Base-by-base conservation (phyloP, 2,888 invertebrate genomes). In the Tachina lurida region DNA sequence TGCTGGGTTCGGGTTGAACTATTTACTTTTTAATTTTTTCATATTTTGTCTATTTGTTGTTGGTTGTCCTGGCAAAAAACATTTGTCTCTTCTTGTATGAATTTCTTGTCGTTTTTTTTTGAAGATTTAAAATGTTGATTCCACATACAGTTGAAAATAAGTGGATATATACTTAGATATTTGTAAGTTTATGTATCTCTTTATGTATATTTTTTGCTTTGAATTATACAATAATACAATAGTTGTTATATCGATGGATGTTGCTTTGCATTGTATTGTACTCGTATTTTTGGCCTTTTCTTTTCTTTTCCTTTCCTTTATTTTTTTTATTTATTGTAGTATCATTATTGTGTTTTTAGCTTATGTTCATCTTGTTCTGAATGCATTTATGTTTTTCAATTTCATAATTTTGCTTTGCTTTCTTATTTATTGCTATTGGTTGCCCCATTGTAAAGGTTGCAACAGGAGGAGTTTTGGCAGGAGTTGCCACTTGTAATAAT, bases 371-470 rank as follows among this genome's bases (percentile, higher is more conserved):
- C 31, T 67, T 77, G 77, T 70, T 62, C 81, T 81, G 76, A 77
- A 77, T 84, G 77, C 73, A 81, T 81, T 84, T 84, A 76, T 80
- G 7, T 31, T 31, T 31, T 76, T 84, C 80, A 73, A 84, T 81
- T 82, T 82, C n/a, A 52, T 67, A 58, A 71, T 47, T 58, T 43
- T 65, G 15, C n/a, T 43, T 58, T 74, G 52, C 10, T 12, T 67
- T 12, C 12, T 19, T 60, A 31, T 39, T 45, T 19, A 8, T 7
- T 68, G 22, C 12, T 41, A 5, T 49, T 41, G 15, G 13, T 63
- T 31, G 31, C 7, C 5, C 10, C 9, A 9, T 15, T 41, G 8
- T 10, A 31, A 56, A 70, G 17, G 43, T 1, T n/a, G n/a, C 13
- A 45, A 13, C 10, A n/a, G 10, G 13, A 49, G n/a, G 49, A n/a